Evolutionary conservation across 2,113 vertebrate genomes (phyloP), one percentile per base, ranked within the genome.

Genomic region (Cromileptes altivelis): DNA sequence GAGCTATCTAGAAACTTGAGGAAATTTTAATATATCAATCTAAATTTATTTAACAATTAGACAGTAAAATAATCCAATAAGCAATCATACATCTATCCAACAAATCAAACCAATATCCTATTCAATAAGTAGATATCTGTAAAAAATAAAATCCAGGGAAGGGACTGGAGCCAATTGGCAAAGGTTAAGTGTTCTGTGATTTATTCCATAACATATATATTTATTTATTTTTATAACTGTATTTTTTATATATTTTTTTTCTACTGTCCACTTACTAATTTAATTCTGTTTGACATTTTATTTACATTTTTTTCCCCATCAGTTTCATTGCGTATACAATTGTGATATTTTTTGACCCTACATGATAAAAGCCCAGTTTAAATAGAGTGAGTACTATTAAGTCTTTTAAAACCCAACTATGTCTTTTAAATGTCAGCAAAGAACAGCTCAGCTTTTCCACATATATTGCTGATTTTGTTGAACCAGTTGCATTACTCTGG

Each of bases 401-500:
- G n/a, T 50, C 2, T 61, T 18, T 42, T 25, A 4, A 65, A 42
- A 68, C 3, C 40, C 4, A 69, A 50, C 55, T 13, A 7, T n/a
- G 15, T 37, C 2, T 64, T 57, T 49, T 23, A 23, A 64, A 8
- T 55, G 33, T 70, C 67, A 61, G n/a, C 1, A 18, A 19, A 2
- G 2, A 14, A 45, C 21, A 7, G 18, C 30, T 30, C 70, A 50
- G 10, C 45, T 52, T 56, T 60, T 73, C 53, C 23, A 23, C 33
- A 62, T 0, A 57, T 3, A 37, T 14, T 25, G 3, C 18, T 40
- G 18, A 10, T 78, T 56, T 63, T 30, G 21, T 60, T 50, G 53
- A 67, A 21, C 33, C 33, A 37, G 23, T 78, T 42, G 15, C 9
- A 6, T 71, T 64, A 13, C 18, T 68, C 37, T 37, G 80, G 75